Evolutionary conservation across 2,888 invertebrate species (phyloP), one percentile per base, ranked within the genome.

Genomic region (Eurytoma californica): DNA sequence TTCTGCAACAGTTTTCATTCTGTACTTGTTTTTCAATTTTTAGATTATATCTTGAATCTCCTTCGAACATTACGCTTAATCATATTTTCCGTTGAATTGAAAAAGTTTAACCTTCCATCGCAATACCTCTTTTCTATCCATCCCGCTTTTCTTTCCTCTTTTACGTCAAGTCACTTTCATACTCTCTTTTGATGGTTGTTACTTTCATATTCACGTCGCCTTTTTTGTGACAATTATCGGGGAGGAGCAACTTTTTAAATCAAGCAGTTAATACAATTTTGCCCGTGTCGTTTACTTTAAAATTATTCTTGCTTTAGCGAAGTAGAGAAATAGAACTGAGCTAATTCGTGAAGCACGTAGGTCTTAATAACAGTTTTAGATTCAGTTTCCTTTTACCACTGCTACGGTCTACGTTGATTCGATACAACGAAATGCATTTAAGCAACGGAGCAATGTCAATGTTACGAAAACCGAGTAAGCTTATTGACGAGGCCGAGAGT

Each of bases 21-120:
- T 70, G 51, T 60, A 67, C 51, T 67, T 49, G 67, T 67, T 67
- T 51, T 51, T 28, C 51, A 51, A 60, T 65, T 66, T 67, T 18
- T 51, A 28, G 67, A 57, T 39, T 57, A 24, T 57, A 57, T 65
- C 65, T 24, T 28, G 63, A 67, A 60, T 67, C 74, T 51, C 74
- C 53, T 75, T 75, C 67, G 60, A 72, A 75, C 28, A 67, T 18
- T 63, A 47, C 76, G 57, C 63, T 76, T 76, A 63, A 69, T 76
- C 76, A 76, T 70, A 76, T 76, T 76, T 76, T 69, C 69, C 57
- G 63, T 55, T 30, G 70, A 76, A 76, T 76, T 76, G 76, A 76
- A 76, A 76, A 76, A 76, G 63, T 76, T 76, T 61, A 57, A n/a
- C 69, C 53, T 60, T 13, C 14, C 30, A 28, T 39, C 20, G 61